Evolutionary conservation across 2,797 vertebrate genomes (phyloP), one percentile per base, ranked within the genome.

Genomic region (Schizothorax lantsangensis): DNA sequence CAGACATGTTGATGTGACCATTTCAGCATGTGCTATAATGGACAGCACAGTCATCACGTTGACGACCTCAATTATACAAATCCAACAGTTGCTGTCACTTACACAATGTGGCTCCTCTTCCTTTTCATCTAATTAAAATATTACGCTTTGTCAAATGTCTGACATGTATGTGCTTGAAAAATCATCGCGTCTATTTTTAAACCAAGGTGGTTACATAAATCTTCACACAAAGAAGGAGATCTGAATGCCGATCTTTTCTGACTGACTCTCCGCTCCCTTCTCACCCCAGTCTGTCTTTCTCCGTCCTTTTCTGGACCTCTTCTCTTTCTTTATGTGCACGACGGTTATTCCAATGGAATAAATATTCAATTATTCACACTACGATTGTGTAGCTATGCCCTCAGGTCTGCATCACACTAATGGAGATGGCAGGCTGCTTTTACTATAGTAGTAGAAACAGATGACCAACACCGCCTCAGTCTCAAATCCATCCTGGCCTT

Each of bases 351-450:
- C 80, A 78, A 77, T 59, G 64, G 64, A 89, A 87, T 80, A 84
- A 83, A 86, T 74, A 81, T 87, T 84, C 49, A 87, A 79, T 87
- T 87, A 90, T 89, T 90, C 78, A 91, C 84, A 88, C 80, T 84
- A 26, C 49, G 57, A 62, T 84, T 75, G 88, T 87, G 77, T 84
- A 79, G 83, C 83, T 69, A 66, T 86, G 85, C 86, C 84, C 83
- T 79, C 33, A 69, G 78, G 87, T 83, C 26, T 15, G n/a, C 79
- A 81, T 87, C 88, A 80, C 45, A 52, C 89, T 91, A 88, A 89
- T 91, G 81, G 88, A 83, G 89, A 88, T 77, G 85, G 83, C 80
- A 75, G 86, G 79, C 69, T 88, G 86, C 86, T 89, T 91, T 87
- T 83, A 84, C 85, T 79, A 49, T 49, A 79, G 88, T 59, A 72